Conservation (phyloP, 2,797 vertebrate genomes). For the Sus cebifrons region DNA sequence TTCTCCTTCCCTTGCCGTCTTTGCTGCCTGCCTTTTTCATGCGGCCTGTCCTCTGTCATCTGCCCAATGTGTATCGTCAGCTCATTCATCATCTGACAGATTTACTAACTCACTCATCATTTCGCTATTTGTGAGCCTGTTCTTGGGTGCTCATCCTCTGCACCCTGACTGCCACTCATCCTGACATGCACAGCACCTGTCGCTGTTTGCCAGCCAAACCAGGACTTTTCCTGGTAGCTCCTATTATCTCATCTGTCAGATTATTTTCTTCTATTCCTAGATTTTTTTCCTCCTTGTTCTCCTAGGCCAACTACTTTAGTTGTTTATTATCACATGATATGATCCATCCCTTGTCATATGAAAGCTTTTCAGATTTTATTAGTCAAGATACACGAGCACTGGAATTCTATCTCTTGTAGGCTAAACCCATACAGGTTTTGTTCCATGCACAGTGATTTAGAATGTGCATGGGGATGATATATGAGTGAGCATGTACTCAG, state of each 20-base stretch:
- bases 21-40: neutral
- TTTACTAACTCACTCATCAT: slow-evolving; percentile 58
- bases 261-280: neutral
- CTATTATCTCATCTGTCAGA: neutral
- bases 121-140: neutral
- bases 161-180: neutral
- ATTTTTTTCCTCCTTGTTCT: neutral
- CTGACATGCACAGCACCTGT: neutral
- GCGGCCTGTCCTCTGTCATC: neutral
- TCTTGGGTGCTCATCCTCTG: neutral
- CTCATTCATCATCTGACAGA: slow-evolving; percentile 57
- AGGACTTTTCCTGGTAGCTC: neutral
- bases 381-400: neutral
- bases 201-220: neutral
- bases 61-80: neutral
- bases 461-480: neutral
- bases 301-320: neutral
- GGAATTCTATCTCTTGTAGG: neutral
- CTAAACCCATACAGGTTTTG: neutral
- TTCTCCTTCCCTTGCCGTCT: neutral
- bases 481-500: neutral
- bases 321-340: slow-evolving; percentile 9
- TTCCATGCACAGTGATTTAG: neutral
- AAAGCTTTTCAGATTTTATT: slow-evolving; percentile 54
- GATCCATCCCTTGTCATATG: neutral